Base-by-base conservation (phyloP, 1,140 invertebrate genomes). In the Leptopilina boulardi region DNA sequence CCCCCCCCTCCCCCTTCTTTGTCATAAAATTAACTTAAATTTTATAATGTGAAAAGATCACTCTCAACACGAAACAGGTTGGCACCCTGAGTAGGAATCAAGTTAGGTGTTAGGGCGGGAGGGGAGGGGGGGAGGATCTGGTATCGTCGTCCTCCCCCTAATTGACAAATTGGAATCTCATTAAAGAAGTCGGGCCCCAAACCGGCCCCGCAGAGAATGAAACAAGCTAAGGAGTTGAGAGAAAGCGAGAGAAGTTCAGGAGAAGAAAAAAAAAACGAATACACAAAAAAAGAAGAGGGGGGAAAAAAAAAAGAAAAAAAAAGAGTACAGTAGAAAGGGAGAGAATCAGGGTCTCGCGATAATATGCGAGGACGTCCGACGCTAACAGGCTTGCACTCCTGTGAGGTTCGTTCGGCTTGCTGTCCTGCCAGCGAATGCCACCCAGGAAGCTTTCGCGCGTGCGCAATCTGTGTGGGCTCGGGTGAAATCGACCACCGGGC, bases 161-260 rank as follows among this genome's bases (percentile, higher is more conserved):
- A 93, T 93, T 93, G 93, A 93, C 92, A 93, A 93, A 93, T 93
- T 93, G 92, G 92, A 93, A 93, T 93, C 92, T 93, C 92, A 93
- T 93, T 93, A 93, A 78, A 80, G 90, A 89, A 89, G 87, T 80
- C 84, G 77, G 70, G 34, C 54, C 42, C 34, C 34, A 9, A 34
- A 70, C 34, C 10, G 30, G 21, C 15, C 44, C 54, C 44, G 2
- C 34, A 8, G n/a, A 75, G 74, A 70, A 47, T 42, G 76, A 77
- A 78, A 38, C 23, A 30, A 11, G 59, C 23, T 41, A 70, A 66
- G 59, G 26, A 78, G 81, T 81, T 80, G 77, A 71, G 42, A 77
- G 75, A 72, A 66, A 66, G 59, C 59, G 59, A 66, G 59, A 66
- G 56, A 66, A 51, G 47, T 18, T 59, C 73, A 74, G 71, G n/a